These are phyloP conservation scores for Lithobius niger DNA, from an alignment of 1,140 invertebrate genomes.

Conservation along the genomic window DNA sequence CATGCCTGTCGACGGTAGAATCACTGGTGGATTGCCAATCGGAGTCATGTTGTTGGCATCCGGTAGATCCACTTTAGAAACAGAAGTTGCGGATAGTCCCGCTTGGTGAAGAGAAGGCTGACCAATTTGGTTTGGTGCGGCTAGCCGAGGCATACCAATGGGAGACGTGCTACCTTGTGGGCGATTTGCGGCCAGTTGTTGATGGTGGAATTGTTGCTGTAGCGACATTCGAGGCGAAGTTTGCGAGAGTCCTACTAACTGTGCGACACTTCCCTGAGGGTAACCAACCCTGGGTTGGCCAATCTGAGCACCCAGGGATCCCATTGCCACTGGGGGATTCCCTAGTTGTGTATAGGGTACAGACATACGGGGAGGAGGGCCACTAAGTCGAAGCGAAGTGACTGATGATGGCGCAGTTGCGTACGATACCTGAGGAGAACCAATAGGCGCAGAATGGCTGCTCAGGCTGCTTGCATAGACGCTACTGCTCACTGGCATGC, in stretches of 20 bases:
- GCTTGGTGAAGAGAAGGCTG: neutral
- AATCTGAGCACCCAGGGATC: slow-evolving; percentile 3
- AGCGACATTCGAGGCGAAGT: neutral
- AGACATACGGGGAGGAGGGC: neutral
- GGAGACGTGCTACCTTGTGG: neutral
- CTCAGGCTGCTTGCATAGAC: neutral
- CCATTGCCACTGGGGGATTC: neutral
- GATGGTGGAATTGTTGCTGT: neutral
- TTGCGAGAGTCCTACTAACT: neutral
- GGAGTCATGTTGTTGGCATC: neutral
- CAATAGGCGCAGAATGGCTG: neutral
- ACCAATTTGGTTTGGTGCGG: neutral
- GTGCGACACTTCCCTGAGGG: neutral
- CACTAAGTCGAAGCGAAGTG: neutral
- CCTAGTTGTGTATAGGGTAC: neutral
- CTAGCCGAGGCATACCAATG: neutral
- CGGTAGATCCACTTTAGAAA: neutral
- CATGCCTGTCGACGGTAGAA: neutral
- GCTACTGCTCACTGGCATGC: neutral
- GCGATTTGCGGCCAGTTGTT: neutral
- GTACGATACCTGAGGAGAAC: slow-evolving; percentile 3
- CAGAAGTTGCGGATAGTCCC: neutral
- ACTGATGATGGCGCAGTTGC: neutral
- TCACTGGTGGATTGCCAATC: slow-evolving; percentile 6
- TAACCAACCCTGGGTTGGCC: slow-evolving; percentile 2